Evolutionary conservation across 2,797 vertebrate species (phyloP).

Genomic region (Rhinella marina): DNA sequence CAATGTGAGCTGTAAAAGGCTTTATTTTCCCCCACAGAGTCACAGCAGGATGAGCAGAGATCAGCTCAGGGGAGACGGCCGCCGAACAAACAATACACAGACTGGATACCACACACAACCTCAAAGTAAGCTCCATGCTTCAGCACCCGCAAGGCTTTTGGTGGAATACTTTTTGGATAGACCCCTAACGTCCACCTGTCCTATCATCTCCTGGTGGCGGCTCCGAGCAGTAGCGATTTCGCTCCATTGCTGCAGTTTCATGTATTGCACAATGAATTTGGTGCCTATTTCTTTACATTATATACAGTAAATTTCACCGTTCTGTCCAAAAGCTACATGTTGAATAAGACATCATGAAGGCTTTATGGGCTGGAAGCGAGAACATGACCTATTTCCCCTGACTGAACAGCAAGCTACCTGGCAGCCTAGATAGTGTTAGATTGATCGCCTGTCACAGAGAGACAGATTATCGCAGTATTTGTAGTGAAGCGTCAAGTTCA

Average conservation of each 20-base stretch:
- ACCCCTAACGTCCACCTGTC: not conserved
- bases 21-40: not conserved
- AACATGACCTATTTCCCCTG: not conserved
- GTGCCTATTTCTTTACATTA: not conserved
- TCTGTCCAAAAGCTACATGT: not conserved
- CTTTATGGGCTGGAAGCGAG: not conserved
- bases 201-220: not conserved
- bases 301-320: not conserved
- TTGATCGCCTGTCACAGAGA: not conserved
- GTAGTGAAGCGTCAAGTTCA: not conserved
- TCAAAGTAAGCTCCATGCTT: no score
- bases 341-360: not conserved
- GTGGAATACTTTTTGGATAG: not conserved
- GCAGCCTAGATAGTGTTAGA: not conserved
- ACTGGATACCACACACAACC: not conserved
- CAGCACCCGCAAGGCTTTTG: not conserved
- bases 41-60: not conserved
- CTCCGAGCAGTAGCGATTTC: not conserved
- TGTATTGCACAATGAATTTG: not conserved
- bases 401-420: slow-evolving; percentile 1
- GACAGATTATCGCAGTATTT: not conserved
- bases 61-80: no score
- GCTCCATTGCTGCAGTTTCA: not conserved
- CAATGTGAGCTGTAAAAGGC: not conserved
- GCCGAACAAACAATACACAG: not conserved